A percentile compares a stretch with the other conserved stretches of the same genome.
Conservation (phyloP, 2,888 invertebrate species). For the Apodemia hepburni region DNA sequence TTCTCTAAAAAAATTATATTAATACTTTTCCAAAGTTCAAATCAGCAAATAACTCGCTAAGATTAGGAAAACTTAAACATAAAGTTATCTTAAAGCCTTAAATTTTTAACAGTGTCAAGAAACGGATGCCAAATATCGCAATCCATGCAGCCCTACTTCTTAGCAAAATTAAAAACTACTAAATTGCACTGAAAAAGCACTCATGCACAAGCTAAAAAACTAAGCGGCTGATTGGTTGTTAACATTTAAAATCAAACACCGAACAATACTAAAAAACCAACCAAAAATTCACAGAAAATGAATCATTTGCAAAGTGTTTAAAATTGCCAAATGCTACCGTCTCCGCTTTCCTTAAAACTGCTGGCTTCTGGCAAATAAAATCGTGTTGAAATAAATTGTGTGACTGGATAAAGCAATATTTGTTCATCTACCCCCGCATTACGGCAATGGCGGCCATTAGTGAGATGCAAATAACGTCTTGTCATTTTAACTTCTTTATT, state of each 20-base stretch:
- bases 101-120: too few species aligned
- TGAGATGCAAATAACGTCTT: constrained; percentile 79
- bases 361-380: constrained; percentile 68
- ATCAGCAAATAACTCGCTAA: too few species aligned
- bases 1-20: too few species aligned
- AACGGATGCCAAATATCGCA: too few species aligned
- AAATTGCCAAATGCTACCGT: constrained; percentile 69
- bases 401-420: constrained; percentile 78
- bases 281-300: constrained; percentile 59
- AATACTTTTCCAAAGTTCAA: too few species aligned
- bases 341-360: constrained; percentile 60
- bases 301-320: constrained; percentile 75
- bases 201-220: too few species aligned
- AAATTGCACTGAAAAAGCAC: too few species aligned
- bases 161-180: too few species aligned
- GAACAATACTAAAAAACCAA: not conserved
- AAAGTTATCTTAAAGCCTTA: not conserved
- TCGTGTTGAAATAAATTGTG: constrained; percentile 76
- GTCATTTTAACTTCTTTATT: constrained; percentile 78
- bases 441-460: constrained; percentile 73
- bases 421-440: constrained; percentile 78
- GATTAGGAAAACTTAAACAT: not conserved
- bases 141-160: too few species aligned
- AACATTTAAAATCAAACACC: too few species aligned
- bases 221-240: too few species aligned